phyloP scores from a whole-genome alignment of 2,113 vertebrate species.

The Eclectus roratus region DNA sequence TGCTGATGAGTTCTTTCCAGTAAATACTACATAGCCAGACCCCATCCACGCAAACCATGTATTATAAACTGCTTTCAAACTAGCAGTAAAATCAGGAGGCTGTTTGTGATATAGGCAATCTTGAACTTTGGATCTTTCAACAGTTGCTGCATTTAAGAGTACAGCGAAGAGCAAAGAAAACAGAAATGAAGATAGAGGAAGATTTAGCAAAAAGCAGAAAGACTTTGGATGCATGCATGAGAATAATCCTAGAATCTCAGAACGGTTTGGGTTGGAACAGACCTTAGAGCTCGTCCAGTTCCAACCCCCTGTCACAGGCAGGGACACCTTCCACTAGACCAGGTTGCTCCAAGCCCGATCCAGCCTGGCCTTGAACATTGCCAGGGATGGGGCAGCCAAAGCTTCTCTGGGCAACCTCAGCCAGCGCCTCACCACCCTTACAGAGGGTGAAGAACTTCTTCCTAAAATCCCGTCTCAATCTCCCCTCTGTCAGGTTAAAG shows the following conservation, averaged over 20 bases:
- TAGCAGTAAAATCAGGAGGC: not conserved
- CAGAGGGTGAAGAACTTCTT: not conserved
- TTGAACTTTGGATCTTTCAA: not conserved
- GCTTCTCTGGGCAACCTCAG: not conserved
- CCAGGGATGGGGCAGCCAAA: not conserved
- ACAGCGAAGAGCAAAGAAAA: not conserved
- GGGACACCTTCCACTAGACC: not conserved
- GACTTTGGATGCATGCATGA: rapidly evolving
- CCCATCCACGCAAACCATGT: not conserved
- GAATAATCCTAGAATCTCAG: not conserved
- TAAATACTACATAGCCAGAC: not conserved
- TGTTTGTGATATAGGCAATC: not conserved
- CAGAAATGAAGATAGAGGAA: not conserved
- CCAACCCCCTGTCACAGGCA: not conserved
- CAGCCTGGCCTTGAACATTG: not conserved
- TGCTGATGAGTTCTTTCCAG: not conserved
- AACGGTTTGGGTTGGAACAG: not conserved
- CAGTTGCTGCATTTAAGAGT: not conserved
- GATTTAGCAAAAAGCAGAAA: not conserved
- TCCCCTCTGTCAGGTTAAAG: not conserved
- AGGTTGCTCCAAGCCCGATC: not conserved
- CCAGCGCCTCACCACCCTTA: not conserved
- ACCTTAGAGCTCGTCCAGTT: not conserved
- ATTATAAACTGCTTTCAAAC: not conserved
- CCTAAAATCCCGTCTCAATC: not conserved